Evolutionary conservation across 2,113 vertebrate species (phyloP).

Genomic region (Todiramphus chloris): DNA sequence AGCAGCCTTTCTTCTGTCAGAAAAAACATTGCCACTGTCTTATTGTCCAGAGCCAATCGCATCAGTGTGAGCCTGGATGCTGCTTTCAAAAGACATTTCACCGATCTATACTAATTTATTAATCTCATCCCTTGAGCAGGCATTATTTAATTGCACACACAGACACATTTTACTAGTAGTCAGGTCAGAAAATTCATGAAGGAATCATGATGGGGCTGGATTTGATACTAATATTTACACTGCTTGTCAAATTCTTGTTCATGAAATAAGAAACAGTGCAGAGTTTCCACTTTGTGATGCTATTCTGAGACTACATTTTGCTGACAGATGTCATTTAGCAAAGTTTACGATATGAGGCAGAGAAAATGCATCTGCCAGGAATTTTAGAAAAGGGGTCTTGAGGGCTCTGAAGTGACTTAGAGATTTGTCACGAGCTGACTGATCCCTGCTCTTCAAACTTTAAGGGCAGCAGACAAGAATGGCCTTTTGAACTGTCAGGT

Average conservation of each 20-base stretch:
- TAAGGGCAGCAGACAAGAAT: neutral
- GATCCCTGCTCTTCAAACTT: neutral
- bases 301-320: neutral
- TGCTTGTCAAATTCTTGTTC: neutral
- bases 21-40: neutral
- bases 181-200: neutral
- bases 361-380: neutral
- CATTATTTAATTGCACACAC: neutral
- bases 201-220: neutral
- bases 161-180: neutral
- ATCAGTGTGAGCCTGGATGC: neutral
- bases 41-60: neutral
- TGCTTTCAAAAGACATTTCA: neutral
- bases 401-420: neutral
- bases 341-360: neutral
- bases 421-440: neutral
- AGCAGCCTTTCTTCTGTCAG: slow-evolving; percentile 9
- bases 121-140: neutral
- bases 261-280: neutral
- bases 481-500: neutral
- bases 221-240: neutral
- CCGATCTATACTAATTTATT: neutral
- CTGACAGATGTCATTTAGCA: neutral
- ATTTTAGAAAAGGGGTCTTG: neutral
- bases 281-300: neutral